These are phyloP conservation scores for Lobophora halterata DNA, from an alignment of 2,888 invertebrate genomes.

Conservation along the genomic window DNA sequence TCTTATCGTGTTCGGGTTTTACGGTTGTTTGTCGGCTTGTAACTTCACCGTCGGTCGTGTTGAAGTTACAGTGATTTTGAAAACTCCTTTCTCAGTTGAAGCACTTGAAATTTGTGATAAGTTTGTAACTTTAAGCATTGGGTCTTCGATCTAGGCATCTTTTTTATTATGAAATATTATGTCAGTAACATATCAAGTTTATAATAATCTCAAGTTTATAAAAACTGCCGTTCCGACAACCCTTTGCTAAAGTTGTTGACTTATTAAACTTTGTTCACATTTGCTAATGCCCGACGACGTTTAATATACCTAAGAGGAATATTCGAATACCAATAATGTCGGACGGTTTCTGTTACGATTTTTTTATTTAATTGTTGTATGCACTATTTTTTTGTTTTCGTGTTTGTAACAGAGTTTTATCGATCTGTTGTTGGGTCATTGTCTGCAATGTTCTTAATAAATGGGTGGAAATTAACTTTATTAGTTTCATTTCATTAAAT, in stretches of 20 bases:
- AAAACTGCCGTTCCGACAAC: slow-evolving; percentile 3
- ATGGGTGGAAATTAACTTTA: slow-evolving; percentile 59
- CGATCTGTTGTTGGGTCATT: slow-evolving; percentile 65
- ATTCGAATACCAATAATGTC: slow-evolving; percentile 9
- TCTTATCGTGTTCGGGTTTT: background rate
- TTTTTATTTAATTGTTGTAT: slow-evolving; percentile 74
- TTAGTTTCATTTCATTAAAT: slow-evolving; percentile 36
- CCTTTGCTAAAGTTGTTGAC: background rate
- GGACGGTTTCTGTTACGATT: slow-evolving; percentile 45
- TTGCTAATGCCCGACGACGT: too few relatives aligned
- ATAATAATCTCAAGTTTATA: too few relatives aligned
- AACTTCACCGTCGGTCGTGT: slow-evolving; percentile 1
- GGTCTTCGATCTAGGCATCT: too few relatives aligned
- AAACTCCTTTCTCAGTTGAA: slow-evolving; percentile 2
- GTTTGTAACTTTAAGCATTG: background rate
- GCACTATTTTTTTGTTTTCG: slow-evolving; percentile 72
- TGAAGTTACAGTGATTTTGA: background rate
- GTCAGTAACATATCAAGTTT: too few relatives aligned
- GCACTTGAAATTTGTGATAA: slow-evolving; percentile 3
- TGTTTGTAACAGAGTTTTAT: slow-evolving; percentile 75
- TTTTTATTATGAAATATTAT: too few relatives aligned
- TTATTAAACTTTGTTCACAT: too few relatives aligned
- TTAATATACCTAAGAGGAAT: too few relatives aligned
- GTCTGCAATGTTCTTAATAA: slow-evolving; percentile 74
- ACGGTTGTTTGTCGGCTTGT: slow-evolving; percentile 4